Evolutionary conservation across 2,888 invertebrate genomes (phyloP).

Genomic region (Cryptus viduatorius): DNA sequence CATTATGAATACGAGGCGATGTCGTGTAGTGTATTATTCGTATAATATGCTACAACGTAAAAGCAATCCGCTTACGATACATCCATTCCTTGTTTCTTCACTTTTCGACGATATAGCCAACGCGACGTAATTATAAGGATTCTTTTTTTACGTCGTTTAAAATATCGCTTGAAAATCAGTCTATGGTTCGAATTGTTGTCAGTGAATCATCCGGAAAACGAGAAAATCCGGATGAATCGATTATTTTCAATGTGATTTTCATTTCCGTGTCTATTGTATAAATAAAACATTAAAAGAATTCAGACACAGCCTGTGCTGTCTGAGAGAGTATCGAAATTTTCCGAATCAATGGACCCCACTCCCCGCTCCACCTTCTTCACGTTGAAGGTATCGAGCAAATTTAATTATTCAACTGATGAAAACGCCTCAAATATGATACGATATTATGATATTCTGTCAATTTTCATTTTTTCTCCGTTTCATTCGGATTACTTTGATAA

Average conservation of each 20-base stretch:
- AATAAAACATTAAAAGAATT: too few species aligned
- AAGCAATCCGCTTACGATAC: slow-evolving; percentile 48
- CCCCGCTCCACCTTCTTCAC: too few species aligned
- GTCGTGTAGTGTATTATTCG: background rate
- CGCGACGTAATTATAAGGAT: background rate
- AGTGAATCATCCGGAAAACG: too few species aligned
- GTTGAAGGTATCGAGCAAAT: background rate
- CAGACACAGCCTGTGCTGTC: too few species aligned
- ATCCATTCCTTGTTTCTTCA: background rate
- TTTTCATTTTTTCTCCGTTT: background rate
- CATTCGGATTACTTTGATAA: background rate
- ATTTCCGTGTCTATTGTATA: background rate
- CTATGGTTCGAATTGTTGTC: too few species aligned
- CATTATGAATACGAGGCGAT: background rate
- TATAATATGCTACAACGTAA: slow-evolving; percentile 27
- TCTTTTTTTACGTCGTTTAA: background rate
- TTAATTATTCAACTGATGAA: background rate
- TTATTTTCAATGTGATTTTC: background rate
- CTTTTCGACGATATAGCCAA: slow-evolving; percentile 12
- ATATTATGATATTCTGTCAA: background rate
- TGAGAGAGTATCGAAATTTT: too few species aligned
- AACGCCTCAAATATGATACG: background rate
- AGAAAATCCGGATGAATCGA: too few species aligned
- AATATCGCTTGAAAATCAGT: background rate
- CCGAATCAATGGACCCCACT: too few species aligned